A percentile compares a stretch with the other conserved stretches of the same genome.
Conservation (phyloP, 2,888 invertebrate species). For the Cosmia pyralina region DNA sequence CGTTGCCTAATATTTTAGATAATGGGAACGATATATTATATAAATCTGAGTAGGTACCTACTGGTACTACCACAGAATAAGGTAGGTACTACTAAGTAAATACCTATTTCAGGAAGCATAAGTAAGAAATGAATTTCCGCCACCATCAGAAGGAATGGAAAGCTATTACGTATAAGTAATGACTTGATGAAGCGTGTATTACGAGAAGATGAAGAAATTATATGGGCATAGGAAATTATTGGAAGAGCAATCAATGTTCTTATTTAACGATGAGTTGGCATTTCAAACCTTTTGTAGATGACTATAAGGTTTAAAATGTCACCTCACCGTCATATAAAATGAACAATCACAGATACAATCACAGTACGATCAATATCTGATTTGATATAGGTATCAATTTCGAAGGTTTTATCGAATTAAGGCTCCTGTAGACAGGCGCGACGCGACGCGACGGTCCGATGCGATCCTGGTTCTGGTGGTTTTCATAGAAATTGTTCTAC, state of each 20-base stretch:
- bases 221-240: neutral
- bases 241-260: neutral
- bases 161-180: conserved; percentile 29
- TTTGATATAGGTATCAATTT: neutral
- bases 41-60: neutral
- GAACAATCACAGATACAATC: neutral
- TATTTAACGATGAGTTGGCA: neutral
- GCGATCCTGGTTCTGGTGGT: too few species aligned
- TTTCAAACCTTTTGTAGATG: neutral
- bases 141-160: conserved; percentile 27
- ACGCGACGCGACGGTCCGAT: too few species aligned
- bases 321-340: neutral
- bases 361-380: neutral
- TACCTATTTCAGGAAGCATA: conserved; percentile 12
- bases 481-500: too few species aligned
- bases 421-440: too few species aligned
- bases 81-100: neutral
- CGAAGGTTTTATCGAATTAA: neutral
- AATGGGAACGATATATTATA: neutral
- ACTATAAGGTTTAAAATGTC: neutral
- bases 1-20: too few species aligned
- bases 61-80: neutral
- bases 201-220: neutral
- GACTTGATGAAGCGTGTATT: neutral
- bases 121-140: conserved; percentile 30